Evolutionary conservation across 1,140 invertebrate genomes (phyloP), one percentile per base, ranked within the genome.

Genomic region (Aphaenogaster floridana): DNA sequence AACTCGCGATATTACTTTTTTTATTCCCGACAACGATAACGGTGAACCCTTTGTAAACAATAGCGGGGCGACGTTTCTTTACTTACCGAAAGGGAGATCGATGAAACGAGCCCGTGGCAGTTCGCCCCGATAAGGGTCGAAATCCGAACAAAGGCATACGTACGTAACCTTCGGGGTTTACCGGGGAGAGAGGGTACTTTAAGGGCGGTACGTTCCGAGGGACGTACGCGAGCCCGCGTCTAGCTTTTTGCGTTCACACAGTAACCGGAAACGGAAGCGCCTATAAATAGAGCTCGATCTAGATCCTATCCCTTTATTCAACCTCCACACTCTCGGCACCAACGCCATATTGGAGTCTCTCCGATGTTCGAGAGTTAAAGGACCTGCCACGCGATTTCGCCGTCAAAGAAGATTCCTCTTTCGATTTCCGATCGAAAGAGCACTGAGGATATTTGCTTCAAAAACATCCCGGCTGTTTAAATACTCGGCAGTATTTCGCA

Each of bases 111-210:
- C 69, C 11, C 68, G 86, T 90, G 86, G 42, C 21, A 86, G 88
- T 92, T 84, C 64, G 81, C 80, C 74, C 81, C 88, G 92, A 93
- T 93, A 92, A 93, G 88, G 88, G 81, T 88, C 90, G 90, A 91
- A 71, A 21, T 9, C 17, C 42, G 72, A 54, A 63, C 86, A 85
- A 86, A 77, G 76, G 54, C 57, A 74, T 81, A 76, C 79, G 78
- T 66, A 80, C 76, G 66, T 88, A 90, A 88, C 78, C 86, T 90
- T 90, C 36, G 57, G 45, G 76, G 54, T 79, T 88, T 80, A 61
- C 17, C 80, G 72, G 72, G 64, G 34, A 17, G 17, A 2, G 13
- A 15, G 45, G 63, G 42, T 81, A 80, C 64, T 90, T 91, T 89
- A 91, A 84, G 74, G 59, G 36, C 71, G 54, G 79, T 63, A 28